Evolutionary conservation across 2,888 invertebrate genomes (phyloP), one percentile per base, ranked within the genome.

Genomic region (Diaperis boleti): DNA sequence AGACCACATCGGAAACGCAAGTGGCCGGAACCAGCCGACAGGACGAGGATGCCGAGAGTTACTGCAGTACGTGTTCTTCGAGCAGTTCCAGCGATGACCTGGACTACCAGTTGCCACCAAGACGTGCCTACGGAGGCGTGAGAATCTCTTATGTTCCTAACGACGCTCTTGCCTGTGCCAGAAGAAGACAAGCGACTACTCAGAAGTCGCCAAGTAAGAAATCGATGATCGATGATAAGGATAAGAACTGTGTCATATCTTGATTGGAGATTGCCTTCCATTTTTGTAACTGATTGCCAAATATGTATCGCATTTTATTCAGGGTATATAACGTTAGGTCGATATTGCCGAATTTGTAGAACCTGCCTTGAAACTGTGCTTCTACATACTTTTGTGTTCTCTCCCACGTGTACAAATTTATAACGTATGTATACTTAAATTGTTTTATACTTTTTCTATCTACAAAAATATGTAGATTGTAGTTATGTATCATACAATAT

Each of bases 121-220:
- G 94, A 70, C 85, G 92, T 61, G 92, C 92, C 49, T 94, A 94
- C 78, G 93, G 93, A 56, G 95, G 95, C 33, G 94, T 95, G 8
- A 83, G 95, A 70, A 94, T 95, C 74, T 94, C 95, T 6, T 96
- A 96, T 82, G 95, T 96, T 68, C 95, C 95, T 71, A 95, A 95
- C 81, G 95, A 95, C 82, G 92, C 94, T 3, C 85, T 95, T 45
- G 94, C 94, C 59, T 91, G 91, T 76, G 93, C 93, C 45, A 86
- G 89, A 72, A 85, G 91, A 64, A 86, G 90, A 55, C 85, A 90
- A 69, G 83, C 81, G 22, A 76, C 77, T 15, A 74, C 74, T 49
- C 76, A 79, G 60, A 79, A 80, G 42, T 78, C 80, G 3, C 78
- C 80, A 0, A 77, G 71, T 44, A 81, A 79, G 64, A 79, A 78